These are phyloP conservation scores for Brachyalestes nurse DNA, from an alignment of 2,797 vertebrate species.

Conservation along the genomic window DNA sequence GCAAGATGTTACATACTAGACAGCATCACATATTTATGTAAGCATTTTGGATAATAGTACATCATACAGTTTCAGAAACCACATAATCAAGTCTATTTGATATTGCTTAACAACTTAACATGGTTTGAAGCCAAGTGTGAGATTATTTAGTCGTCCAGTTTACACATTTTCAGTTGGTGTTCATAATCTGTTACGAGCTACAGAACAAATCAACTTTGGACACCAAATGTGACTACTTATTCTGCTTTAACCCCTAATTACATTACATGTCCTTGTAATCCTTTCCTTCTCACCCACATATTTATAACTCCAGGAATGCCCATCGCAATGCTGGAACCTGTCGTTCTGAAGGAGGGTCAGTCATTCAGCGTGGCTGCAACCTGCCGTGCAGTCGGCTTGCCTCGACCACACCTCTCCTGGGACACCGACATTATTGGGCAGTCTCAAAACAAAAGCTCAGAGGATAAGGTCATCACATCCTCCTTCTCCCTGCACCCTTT, in stretches of 20 bases:
- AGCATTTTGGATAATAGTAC: not conserved
- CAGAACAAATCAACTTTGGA: too few species aligned
- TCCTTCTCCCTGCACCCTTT: slow-evolving; percentile 85
- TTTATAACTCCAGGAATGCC: slow-evolving; percentile 77
- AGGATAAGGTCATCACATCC: slow-evolving; percentile 78
- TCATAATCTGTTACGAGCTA: too few species aligned
- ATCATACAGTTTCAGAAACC: not conserved
- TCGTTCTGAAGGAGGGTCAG: slow-evolving; percentile 83
- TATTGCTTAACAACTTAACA: too few species aligned
- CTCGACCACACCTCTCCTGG: slow-evolving; percentile 84
- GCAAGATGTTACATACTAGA: not conserved
- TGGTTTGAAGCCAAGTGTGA: too few species aligned
- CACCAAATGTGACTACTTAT: too few species aligned
- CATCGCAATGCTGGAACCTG: slow-evolving; percentile 84
- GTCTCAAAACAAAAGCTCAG: slow-evolving; percentile 69
- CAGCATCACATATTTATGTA: too few species aligned
- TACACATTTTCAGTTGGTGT: too few species aligned
- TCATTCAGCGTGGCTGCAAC: slow-evolving; percentile 80
- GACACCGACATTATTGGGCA: slow-evolving; percentile 84
- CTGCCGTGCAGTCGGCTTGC: slow-evolving; percentile 87
- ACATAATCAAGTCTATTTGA: not conserved
- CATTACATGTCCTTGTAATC: not conserved
- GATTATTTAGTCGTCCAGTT: too few species aligned
- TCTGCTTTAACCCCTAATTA: not conserved
- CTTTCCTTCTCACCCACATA: not conserved